Evolutionary conservation across 2,797 vertebrate species (phyloP).

Genomic region (Tragopan temminckii): DNA sequence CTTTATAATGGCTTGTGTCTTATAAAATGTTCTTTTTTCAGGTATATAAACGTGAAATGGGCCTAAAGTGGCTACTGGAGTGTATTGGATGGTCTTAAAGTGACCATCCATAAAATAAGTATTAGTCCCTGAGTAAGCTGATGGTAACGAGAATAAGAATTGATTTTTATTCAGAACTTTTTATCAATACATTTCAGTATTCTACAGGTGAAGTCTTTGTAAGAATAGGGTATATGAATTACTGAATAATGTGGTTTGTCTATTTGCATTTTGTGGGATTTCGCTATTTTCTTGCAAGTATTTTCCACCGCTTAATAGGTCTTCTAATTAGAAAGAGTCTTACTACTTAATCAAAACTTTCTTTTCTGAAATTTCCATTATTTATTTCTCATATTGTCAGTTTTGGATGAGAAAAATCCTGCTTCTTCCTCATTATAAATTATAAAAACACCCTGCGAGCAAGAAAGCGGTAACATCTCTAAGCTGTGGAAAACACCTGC

Average conservation of each 20-base stretch:
- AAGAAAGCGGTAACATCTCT: not conserved
- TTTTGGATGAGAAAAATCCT: slow-evolving; percentile 1
- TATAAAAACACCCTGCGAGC: not conserved
- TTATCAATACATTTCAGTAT: not conserved
- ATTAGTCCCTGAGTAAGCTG: not conserved
- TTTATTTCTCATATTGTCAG: slow-evolving; percentile 15
- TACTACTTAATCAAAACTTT: slow-evolving; percentile 21
- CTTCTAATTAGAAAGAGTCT: not conserved
- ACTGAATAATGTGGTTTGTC: not conserved
- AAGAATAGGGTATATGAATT: not conserved
- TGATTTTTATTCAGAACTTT: not conserved
- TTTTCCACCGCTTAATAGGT: not conserved
- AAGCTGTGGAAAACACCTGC: not conserved
- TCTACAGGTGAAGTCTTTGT: not conserved
- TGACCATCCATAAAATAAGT: not conserved
- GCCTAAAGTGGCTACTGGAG: not conserved
- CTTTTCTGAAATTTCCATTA: slow-evolving; percentile 3
- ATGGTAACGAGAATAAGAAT: not conserved
- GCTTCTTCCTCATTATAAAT: not conserved
- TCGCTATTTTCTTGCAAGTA: not conserved
- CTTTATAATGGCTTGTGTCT: not conserved
- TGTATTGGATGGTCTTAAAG: not conserved
- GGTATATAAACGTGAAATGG: not conserved
- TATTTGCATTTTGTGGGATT: not conserved
- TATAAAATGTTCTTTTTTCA: not conserved